Percentiles rank a stretch among this genome's conserved stretches.
Evolutionary conservation across 2,797 vertebrate species (phyloP).

Genomic region (Chaunax sp.): DNA sequence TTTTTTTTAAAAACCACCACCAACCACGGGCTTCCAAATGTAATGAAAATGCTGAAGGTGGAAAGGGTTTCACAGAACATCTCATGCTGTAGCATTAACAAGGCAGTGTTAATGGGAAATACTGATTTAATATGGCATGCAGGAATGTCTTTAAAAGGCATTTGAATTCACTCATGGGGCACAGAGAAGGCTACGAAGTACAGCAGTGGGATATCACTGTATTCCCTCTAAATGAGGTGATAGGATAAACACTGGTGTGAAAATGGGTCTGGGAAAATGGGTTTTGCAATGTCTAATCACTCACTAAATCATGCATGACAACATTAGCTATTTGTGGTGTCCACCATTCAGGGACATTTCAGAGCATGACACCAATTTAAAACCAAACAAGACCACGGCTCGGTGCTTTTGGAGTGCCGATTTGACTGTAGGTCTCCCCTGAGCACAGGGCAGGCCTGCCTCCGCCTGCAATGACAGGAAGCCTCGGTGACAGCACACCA

Average conservation of each 20-base stretch:
- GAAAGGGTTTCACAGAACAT: background rate
- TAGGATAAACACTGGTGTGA: constrained; percentile 62
- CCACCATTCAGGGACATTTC: constrained; percentile 70
- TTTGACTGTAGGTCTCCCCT: constrained; percentile 61
- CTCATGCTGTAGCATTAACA: constrained; percentile 13
- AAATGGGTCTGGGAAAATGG: constrained; percentile 58
- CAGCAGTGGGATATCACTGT: constrained; percentile 12
- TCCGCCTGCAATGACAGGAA: constrained; percentile 54
- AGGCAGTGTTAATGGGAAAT: constrained; percentile 22
- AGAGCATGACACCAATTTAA: constrained; percentile 63
- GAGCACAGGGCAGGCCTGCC: constrained; percentile 57
- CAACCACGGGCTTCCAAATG: background rate
- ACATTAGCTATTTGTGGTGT: constrained; percentile 70
- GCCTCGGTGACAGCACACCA: constrained; percentile 71
- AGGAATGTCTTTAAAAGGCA: constrained; percentile 37
- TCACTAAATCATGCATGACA: constrained; percentile 79
- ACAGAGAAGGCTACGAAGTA: constrained; percentile 16
- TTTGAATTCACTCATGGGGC: constrained; percentile 37
- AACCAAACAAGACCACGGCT: constrained; percentile 66
- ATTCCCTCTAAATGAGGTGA: constrained; percentile 54
- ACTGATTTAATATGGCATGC: constrained; percentile 23
- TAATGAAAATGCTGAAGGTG: background rate
- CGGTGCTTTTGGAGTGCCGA: constrained; percentile 63
- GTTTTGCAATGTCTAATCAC: constrained; percentile 72
- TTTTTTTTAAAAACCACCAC: background rate